Evolutionary conservation across 64 coral and sea anemone genomes (phyloP).

Genomic region (Pocillopora damicornis): DNA sequence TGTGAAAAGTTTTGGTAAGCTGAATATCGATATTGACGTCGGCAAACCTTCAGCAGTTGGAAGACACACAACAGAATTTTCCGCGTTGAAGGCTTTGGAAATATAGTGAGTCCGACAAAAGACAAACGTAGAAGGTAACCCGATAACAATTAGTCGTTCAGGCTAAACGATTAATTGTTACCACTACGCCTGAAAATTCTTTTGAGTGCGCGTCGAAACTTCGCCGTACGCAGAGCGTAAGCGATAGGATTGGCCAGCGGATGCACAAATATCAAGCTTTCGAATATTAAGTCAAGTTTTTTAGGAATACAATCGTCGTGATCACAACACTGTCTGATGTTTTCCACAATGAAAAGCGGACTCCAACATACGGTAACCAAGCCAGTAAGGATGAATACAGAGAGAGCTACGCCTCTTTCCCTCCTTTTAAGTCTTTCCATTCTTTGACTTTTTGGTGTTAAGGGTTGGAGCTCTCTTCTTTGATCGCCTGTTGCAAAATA

Average conservation of each 20-base stretch:
- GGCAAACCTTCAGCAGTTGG: no score
- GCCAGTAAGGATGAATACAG: conserved; percentile 52
- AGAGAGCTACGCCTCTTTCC: conserved; percentile 52
- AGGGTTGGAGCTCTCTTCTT: background rate
- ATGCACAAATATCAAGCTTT: conserved; percentile 49
- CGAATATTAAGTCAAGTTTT: no score
- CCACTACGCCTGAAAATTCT: background rate
- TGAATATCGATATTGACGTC: no score
- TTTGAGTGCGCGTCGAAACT: conserved; percentile 51
- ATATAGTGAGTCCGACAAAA: no score
- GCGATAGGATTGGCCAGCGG: conserved; percentile 55
- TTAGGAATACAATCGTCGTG: background rate
- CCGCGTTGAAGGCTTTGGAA: no score
- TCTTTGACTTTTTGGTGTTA: background rate
- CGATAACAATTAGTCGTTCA: no score
- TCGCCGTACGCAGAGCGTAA: conserved; percentile 46
- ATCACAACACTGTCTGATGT: conserved; percentile 6
- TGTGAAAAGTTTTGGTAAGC: no score
- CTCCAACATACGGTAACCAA: conserved; percentile 57
- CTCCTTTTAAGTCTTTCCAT: conserved; percentile 35
- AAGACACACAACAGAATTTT: no score
- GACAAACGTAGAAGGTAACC: no score
- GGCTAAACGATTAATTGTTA: background rate
- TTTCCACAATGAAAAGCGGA: conserved; percentile 37
- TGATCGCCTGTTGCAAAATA: background rate